phyloP scores from a whole-genome alignment of 2,113 vertebrate species.

The Panthera uncia region DNA sequence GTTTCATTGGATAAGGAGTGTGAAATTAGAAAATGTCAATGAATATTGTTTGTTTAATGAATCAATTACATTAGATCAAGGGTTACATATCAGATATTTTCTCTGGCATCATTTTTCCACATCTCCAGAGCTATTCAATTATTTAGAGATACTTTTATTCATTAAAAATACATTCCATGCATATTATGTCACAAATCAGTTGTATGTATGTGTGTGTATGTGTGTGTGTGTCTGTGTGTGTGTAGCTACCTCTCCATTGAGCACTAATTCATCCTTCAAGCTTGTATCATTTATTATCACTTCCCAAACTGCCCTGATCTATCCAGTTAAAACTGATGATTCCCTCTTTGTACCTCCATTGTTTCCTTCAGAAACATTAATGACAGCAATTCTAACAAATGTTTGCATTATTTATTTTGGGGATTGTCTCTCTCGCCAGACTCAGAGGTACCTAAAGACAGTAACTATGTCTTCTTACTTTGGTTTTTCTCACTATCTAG shows the following conservation, averaged over 20 bases:
- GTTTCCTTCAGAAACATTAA: background rate
- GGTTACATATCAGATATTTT: background rate
- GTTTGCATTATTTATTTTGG: background rate
- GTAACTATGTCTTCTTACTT: background rate
- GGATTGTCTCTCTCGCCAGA: background rate
- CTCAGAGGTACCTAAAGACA: background rate
- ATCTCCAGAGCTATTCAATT: constrained; percentile 9
- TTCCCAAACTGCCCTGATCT: background rate
- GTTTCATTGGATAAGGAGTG: constrained; percentile 65
- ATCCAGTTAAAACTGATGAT: background rate
- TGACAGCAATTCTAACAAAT: background rate
- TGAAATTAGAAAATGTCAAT: constrained; percentile 71
- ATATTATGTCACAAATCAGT: background rate
- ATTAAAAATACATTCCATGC: constrained; percentile 2
- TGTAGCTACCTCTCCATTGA: background rate
- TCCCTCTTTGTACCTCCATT: background rate
- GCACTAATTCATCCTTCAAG: background rate
- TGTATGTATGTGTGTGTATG: background rate
- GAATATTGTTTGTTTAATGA: constrained; percentile 26
- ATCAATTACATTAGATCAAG: constrained; percentile 17
- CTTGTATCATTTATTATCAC: background rate
- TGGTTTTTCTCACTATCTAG: background rate
- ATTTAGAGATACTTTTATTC: background rate
- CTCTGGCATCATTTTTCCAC: background rate
- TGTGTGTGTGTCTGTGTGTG: background rate